These are phyloP conservation scores for Ambastaia sidthimunki DNA, from an alignment of 2,797 vertebrate genomes.

Conservation along the genomic window DNA sequence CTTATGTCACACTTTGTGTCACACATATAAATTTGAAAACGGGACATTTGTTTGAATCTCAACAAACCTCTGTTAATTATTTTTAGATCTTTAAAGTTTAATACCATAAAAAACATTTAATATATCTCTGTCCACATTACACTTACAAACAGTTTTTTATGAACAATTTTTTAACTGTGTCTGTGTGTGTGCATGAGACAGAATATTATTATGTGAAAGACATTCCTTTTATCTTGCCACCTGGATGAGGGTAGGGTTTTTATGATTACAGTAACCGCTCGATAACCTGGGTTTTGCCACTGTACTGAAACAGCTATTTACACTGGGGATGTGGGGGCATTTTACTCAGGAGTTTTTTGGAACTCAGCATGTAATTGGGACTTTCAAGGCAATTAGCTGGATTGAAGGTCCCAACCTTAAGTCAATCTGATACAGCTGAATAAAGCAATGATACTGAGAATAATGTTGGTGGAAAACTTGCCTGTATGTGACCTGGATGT, in stretches of 20 bases:
- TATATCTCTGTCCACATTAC: neutral
- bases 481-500: neutral
- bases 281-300: slow-evolving; percentile 5
- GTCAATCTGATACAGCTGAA: neutral
- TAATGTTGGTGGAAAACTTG: neutral
- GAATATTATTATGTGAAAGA: slow-evolving; percentile 35
- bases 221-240: slow-evolving; percentile 29
- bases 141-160: neutral
- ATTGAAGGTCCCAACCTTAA: neutral
- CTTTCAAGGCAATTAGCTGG: slow-evolving; percentile 2
- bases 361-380: slow-evolving; percentile 1
- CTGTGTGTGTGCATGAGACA: neutral
- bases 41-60: neutral
- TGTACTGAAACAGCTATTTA: slow-evolving; percentile 19
- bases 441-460: neutral
- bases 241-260: slow-evolving; percentile 45
- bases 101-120: neutral
- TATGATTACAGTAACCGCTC: slow-evolving; percentile 16
- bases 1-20: too few species aligned
- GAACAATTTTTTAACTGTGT: neutral
- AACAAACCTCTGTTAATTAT: neutral
- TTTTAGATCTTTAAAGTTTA: neutral
- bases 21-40: neutral
- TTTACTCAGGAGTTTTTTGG: neutral
- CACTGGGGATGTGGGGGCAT: neutral